phyloP scores from a whole-genome alignment of 2,888 invertebrate genomes.

The Hoplodrina blanda region DNA sequence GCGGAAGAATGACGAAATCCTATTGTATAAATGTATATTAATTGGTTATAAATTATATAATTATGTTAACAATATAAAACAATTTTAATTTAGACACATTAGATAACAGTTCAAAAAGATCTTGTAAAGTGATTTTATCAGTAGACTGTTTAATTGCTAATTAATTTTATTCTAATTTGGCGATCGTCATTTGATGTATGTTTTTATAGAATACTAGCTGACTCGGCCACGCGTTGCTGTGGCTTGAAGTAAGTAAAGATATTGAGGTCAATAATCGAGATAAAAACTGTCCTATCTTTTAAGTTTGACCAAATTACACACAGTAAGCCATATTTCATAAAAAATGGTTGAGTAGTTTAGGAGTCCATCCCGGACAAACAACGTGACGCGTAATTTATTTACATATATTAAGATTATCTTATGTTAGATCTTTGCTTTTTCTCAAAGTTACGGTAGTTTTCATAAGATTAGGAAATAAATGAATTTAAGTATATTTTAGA shows the following conservation, averaged over 20 bases:
- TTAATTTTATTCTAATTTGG: background rate
- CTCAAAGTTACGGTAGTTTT: background rate
- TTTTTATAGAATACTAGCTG: background rate
- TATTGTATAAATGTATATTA: background rate
- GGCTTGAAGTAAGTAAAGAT: no score
- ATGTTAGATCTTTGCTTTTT: no score
- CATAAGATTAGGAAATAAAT: background rate
- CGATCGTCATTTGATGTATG: background rate
- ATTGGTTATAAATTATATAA: constrained; percentile 5
- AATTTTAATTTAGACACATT: constrained; percentile 4
- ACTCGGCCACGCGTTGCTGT: no score
- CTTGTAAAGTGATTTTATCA: background rate
- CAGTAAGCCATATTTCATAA: no score
- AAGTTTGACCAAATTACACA: no score
- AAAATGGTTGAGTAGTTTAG: no score
- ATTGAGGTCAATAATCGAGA: no score
- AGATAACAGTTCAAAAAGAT: constrained; percentile 1
- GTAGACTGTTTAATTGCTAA: background rate
- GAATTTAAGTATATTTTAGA: background rate
- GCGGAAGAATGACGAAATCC: constrained; percentile 2
- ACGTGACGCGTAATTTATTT: no score
- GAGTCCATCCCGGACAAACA: no score
- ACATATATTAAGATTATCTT: no score
- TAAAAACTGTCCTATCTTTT: no score
- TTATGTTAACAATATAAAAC: constrained; percentile 2